Base-by-base conservation (phyloP, 2,888 invertebrate genomes). In the Cylloceria caligata region DNA sequence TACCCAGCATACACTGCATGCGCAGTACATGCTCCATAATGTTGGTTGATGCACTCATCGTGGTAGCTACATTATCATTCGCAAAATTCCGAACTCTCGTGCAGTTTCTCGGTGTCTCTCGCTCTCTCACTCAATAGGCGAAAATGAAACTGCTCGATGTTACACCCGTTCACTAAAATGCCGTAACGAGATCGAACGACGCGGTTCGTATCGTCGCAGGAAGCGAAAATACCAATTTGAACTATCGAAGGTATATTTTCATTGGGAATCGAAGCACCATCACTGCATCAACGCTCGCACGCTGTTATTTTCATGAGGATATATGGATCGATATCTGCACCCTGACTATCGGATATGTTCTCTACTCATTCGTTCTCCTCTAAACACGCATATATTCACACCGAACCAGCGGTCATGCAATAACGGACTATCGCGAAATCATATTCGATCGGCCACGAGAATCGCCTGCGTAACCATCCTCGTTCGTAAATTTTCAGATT, bases 401-500 rank as follows among this genome's bases (percentile, higher is more conserved):
- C 49, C 19, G 47, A 13, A 34, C n/a, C 47, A 19, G 42, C 13
- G 30, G 24, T 36, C 52, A 55, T 30, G 42, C 55, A 42, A 74
- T 67, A 67, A 55, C 42, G 11, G 30, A 11, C 52, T 67, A 87
- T 86, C 82, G 86, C 80, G 79, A 86, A 88, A 89, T 88, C 84
- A 87, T 89, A 89, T 88, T 86, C 86, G 85, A 88, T 87, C 86
- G 84, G 81, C 86, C 60, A 27, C 45, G 30, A 60, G 30, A 45
- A 72, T 72, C 30, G 57, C 19, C 34, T 21, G 16, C 27, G 30
- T 71, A 57, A 36, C 36, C 42, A 11, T 11, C 13, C 11, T 80
- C 77, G 85, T 83, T 86, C 85, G 87, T 88, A 88, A 88, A 88
- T 88, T 88, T 88, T 78, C 87, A 83, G 85, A 84, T 84, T 88